Evolutionary conservation across 1,140 invertebrate genomes (phyloP).

Genomic region (Rhynchophorus ferrugineus): DNA sequence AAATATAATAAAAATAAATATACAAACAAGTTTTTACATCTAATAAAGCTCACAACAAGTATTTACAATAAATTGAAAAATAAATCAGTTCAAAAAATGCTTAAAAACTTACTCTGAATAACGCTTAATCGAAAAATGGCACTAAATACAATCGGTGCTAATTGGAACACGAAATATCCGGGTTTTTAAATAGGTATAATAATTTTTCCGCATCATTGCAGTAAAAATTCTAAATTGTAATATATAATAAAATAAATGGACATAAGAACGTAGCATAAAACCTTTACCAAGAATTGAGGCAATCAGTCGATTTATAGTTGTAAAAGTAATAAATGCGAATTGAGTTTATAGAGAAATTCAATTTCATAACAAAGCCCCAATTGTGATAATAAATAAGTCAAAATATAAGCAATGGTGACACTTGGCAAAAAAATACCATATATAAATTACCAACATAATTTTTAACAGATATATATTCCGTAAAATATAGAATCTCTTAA

Average conservation of each 20-base stretch:
- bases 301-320: no score
- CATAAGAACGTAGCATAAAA: no score
- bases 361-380: no score
- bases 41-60: conserved; percentile 20
- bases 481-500: not conserved
- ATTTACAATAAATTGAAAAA: conserved; percentile 9
- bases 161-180: not conserved
- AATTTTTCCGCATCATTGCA: no score
- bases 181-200: no score
- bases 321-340: no score
- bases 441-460: not conserved
- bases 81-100: conserved; percentile 16
- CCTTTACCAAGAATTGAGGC: no score
- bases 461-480: no score
- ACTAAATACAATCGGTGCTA: not conserved
- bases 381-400: no score
- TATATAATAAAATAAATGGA: no score
- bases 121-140: conserved; percentile 7
- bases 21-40: conserved; percentile 24
- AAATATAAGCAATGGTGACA: conserved; percentile 7
- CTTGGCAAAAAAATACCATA: not conserved
- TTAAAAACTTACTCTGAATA: not conserved
- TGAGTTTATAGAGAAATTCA: no score
- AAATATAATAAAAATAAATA: conserved; percentile 23
- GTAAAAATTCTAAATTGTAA: no score